Percentiles rank a stretch among this genome's conserved stretches.
phyloP scores from a whole-genome alignment of 1,140 invertebrate genomes.

The Pseudoatta argentina region DNA sequence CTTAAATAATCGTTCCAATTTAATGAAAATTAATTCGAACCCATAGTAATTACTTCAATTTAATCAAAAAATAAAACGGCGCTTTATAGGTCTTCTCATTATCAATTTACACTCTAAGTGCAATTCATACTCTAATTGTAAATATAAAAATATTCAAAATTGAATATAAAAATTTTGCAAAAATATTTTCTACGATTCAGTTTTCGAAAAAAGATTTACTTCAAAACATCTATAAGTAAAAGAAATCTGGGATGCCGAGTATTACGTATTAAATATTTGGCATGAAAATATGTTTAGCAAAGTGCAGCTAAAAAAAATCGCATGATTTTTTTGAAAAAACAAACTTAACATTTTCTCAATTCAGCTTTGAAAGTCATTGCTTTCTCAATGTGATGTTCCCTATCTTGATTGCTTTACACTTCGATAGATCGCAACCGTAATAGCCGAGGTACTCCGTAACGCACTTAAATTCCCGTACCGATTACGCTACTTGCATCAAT shows the following conservation, averaged over 20 bases:
- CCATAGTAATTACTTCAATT: not conserved
- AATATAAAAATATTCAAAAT: not conserved
- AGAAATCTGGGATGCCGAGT: constrained; percentile 13
- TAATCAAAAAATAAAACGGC: not conserved
- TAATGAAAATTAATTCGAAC: constrained; percentile 24
- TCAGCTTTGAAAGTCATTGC: constrained; percentile 27
- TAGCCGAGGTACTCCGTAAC: not conserved
- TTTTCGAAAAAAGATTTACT: not conserved
- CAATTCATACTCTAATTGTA: not conserved
- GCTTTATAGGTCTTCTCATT: not conserved
- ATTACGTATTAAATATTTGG: constrained; percentile 31
- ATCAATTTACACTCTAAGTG: not conserved
- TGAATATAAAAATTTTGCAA: constrained; percentile 10
- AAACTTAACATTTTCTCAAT: constrained; percentile 5
- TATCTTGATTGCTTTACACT: constrained; percentile 43
- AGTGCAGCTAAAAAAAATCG: not conserved
- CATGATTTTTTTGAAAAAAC: not conserved
- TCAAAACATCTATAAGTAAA: constrained; percentile 20
- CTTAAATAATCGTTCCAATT: constrained; percentile 17
- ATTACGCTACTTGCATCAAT: constrained; percentile 46
- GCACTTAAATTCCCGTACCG: constrained; percentile 29
- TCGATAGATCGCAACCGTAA: constrained; percentile 8
- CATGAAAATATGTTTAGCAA: constrained; percentile 7
- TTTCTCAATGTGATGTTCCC: not conserved
- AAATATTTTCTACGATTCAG: not conserved